Percentiles rank a stretch among this genome's conserved stretches.
Conservation (phyloP, 1,140 invertebrate species). For the Procambarus clarkii region DNA sequence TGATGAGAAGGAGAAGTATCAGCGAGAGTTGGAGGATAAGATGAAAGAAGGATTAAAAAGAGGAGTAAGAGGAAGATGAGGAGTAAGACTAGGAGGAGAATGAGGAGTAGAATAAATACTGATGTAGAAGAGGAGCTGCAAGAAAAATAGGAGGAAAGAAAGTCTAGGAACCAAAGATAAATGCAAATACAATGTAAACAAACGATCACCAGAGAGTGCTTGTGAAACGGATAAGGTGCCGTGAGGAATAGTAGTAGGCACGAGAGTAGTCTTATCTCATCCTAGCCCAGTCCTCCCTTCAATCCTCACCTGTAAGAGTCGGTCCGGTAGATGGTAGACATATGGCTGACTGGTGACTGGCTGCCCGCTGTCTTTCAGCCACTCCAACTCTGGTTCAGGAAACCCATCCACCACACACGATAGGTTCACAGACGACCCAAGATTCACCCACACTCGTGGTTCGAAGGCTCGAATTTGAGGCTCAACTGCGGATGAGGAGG, state of each 20-base stretch:
- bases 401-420: slow-evolving; percentile 51
- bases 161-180: too few species aligned
- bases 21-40: not conserved
- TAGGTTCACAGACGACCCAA: slow-evolving; percentile 17
- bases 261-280: too few species aligned
- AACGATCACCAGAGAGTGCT: too few species aligned
- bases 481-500: slow-evolving; percentile 11
- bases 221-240: too few species aligned
- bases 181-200: too few species aligned
- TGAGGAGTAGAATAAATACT: too few species aligned
- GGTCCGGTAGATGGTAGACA: slow-evolving; percentile 27
- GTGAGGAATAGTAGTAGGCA: too few species aligned
- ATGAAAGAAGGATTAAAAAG: not conserved
- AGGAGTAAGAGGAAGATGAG: not conserved
- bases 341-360: not conserved
- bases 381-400: slow-evolving; percentile 29
- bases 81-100: not conserved
- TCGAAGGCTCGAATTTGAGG: slow-evolving; percentile 1
- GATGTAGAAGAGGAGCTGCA: too few species aligned
- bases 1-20: not conserved
- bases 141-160: too few species aligned
- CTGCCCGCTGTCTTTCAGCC: slow-evolving; percentile 21
- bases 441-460: not conserved
- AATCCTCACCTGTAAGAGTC: not conserved
- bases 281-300: too few species aligned